Conservation (phyloP, 2,888 invertebrate species). For the Eubasilissa splendida region DNA sequence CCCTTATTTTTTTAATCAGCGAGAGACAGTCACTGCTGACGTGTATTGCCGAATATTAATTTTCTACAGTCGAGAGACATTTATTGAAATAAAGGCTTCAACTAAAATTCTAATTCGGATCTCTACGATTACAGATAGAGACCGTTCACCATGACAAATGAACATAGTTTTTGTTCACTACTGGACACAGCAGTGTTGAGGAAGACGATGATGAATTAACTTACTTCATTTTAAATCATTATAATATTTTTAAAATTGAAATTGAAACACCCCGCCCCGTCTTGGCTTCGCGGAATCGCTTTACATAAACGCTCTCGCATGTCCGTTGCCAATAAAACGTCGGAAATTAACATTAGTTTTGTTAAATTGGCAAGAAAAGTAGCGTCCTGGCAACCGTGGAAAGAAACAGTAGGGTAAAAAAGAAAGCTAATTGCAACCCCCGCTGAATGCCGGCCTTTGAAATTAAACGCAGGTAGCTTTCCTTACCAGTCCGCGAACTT, state of each 20-base stretch:
- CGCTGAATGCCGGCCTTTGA: slow-evolving; percentile 49
- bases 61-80: no score
- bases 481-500: slow-evolving; percentile 16
- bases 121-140: no score
- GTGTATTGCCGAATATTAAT: no score
- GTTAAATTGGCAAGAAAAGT: slow-evolving; percentile 56
- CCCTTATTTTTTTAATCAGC: no score
- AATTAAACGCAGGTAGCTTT: slow-evolving; percentile 45
- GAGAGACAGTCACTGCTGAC: no score
- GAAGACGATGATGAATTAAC: no score
- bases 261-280: not conserved
- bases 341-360: slow-evolving; percentile 57
- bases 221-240: no score
- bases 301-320: slow-evolving; percentile 55
- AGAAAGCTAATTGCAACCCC: slow-evolving; percentile 56
- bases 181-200: no score
- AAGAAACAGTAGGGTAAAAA: slow-evolving; percentile 51
- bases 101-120: no score
- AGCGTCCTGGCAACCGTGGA: slow-evolving; percentile 37
- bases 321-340: slow-evolving; percentile 55
- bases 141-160: no score
- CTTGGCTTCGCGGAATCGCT: slow-evolving; percentile 22
- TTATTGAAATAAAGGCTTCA: no score
- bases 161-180: no score
- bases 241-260: not conserved